Conservation (phyloP, 2,113 vertebrate genomes). For the Vanacampus margaritifer region DNA sequence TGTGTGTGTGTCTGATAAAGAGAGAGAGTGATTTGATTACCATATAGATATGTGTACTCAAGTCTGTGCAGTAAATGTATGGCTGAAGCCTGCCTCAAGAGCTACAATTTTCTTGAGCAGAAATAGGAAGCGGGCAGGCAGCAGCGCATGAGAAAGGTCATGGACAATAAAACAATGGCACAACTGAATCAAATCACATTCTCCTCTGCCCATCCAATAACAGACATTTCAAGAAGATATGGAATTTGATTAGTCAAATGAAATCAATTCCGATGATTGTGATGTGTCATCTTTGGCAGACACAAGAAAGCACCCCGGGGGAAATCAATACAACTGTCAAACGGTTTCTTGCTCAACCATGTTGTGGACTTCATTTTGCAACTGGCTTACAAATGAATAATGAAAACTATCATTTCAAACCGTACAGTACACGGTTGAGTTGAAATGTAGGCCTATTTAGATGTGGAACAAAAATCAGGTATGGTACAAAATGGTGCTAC, state of each 20-base stretch:
- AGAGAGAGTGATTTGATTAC: conserved; percentile 33
- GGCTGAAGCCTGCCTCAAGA: conserved; percentile 11
- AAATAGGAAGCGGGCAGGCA: not conserved
- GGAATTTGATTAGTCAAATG: not conserved
- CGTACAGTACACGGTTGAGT: too few relatives aligned
- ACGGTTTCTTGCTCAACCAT: not conserved
- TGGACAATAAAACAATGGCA: not conserved
- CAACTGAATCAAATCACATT: not conserved
- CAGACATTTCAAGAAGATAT: not conserved
- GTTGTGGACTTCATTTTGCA: not conserved
- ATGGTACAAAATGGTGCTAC: too few relatives aligned
- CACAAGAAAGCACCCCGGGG: not conserved
- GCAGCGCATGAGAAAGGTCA: conserved; percentile 1
- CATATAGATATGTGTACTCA: conserved; percentile 47
- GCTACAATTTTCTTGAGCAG: conserved; percentile 8
- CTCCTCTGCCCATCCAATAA: not conserved
- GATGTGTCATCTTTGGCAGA: not conserved
- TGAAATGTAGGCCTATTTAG: too few relatives aligned
- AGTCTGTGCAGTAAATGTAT: conserved; percentile 9
- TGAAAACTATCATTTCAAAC: too few relatives aligned
- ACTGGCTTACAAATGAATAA: not conserved
- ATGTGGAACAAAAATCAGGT: too few relatives aligned
- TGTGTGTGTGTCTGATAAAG: not conserved
- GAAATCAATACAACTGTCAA: not conserved
- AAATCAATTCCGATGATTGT: not conserved